These are phyloP conservation scores for Drosophila nasuta DNA, from an alignment of 1,140 invertebrate genomes.

Conservation along the genomic window DNA sequence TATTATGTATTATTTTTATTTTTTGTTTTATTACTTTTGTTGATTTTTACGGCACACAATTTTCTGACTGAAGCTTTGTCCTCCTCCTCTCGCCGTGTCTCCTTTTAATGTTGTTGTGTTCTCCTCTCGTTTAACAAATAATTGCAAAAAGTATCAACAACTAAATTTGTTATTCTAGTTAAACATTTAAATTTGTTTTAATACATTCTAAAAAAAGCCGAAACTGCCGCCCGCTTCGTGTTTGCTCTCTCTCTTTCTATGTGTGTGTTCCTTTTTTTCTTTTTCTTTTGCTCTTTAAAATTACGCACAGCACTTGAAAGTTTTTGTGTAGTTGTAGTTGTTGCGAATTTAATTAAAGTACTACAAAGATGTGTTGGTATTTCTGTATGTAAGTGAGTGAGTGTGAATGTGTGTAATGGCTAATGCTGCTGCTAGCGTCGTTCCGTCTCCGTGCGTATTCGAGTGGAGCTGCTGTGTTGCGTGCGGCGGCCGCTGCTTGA, in stretches of 20 bases:
- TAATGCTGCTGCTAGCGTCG: conserved; percentile 44
- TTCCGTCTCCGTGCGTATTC: conserved; percentile 44
- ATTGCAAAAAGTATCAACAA: conserved; percentile 82
- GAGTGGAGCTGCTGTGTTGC: conserved; percentile 55
- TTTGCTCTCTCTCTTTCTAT: conserved; percentile 25
- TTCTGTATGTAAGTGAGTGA: conserved; percentile 19
- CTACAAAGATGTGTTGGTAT: conserved; percentile 31
- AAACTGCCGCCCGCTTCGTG: conserved; percentile 71
- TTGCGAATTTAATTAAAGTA: conserved; percentile 63
- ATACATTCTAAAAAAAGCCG: conserved; percentile 77
- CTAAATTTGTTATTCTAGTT: conserved; percentile 84
- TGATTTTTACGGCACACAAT: conserved; percentile 52
- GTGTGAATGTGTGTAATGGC: conserved; percentile 25
- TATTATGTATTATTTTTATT: background rate
- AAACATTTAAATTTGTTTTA: conserved; percentile 72
- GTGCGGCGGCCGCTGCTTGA: conserved; percentile 59
- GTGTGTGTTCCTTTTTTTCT: background rate
- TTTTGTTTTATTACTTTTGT: no score
- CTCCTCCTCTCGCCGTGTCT: conserved; percentile 4
- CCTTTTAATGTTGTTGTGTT: conserved; percentile 2
- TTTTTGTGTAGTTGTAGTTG: conserved; percentile 40
- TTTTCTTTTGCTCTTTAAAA: conserved; percentile 32
- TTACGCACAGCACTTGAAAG: conserved; percentile 67
- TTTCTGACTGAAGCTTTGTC: conserved; percentile 58
- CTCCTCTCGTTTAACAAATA: conserved; percentile 71